phyloP scores from a whole-genome alignment of 2,797 vertebrate species.

The Malurus splendens region DNA sequence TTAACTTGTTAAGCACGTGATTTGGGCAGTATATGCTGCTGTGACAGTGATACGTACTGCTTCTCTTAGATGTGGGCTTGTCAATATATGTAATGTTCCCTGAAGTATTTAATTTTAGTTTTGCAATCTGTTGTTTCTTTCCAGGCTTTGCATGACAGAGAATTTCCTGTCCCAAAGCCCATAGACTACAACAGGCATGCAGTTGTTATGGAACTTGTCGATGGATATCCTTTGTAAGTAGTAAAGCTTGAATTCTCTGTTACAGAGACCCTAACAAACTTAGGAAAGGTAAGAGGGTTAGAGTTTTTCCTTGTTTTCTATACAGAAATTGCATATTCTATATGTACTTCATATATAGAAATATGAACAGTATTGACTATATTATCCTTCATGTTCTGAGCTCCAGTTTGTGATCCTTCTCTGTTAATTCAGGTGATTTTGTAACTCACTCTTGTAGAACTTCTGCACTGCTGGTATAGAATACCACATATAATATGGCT shows the following conservation, averaged over 20 bases:
- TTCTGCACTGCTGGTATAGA: background rate
- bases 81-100: background rate
- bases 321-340: background rate
- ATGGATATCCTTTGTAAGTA: conserved; percentile 93
- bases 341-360: background rate
- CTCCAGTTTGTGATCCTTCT: background rate
- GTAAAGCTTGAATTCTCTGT: background rate
- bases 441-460: background rate
- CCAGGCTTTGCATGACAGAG: conserved; percentile 75
- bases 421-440: background rate
- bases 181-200: conserved; percentile 95
- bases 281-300: background rate
- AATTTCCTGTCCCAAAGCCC: conserved; percentile 95
- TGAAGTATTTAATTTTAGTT: background rate
- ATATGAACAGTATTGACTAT: background rate
- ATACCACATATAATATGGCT: background rate
- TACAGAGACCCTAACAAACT: background rate
- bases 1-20: background rate
- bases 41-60: background rate
- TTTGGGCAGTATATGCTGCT: background rate
- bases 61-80: background rate
- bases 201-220: conserved; percentile 94
- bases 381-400: background rate
- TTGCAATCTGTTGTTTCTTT: background rate
- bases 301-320: background rate